Evolutionary conservation across 2,797 vertebrate species (phyloP), one percentile per base, ranked within the genome.

Genomic region (Intellagama lesueurii): DNA sequence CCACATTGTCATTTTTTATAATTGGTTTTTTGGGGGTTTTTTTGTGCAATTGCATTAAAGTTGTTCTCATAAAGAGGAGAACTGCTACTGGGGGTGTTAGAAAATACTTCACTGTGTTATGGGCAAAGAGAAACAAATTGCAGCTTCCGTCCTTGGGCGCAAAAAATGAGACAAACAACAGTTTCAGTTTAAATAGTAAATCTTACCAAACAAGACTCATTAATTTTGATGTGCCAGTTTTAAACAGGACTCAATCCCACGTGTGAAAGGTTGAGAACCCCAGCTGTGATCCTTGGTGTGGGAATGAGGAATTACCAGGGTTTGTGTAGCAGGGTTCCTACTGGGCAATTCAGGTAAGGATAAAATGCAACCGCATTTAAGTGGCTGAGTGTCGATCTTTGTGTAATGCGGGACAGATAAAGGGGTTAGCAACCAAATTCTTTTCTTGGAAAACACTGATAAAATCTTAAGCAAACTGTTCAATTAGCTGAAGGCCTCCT

Each of bases 401-500:
- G 26, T 91, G 87, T 89, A 88, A n/a, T 26, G 69, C 80, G 86
- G 93, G 81, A 90, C 91, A 90, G 91, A 91, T 85, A 79, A 85
- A 89, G 19, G 17, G 76, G 77, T 94, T 94, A 92, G 94, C 93
- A 93, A 75, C 40, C 24, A 84, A 76, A 87, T 83, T 91, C 81
- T 87, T 26, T 91, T 93, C 80, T 80, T 80, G 44, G 83, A n/a
- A 24, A 80, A 30, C 3, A 8, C 93, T 88, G 86, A 83, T 91
- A 72, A 90, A 26, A 91, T 87, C 85, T 93, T 90, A 73, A 90
- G 85, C 92, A 93, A 93, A 92, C 60, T 81, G 47, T 93, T 92
- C 90, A 91, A 16, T 95, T 89, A 90, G 83, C 90, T 0, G 1
- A 9, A 83, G 24, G 69, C 2, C 11, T 92, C 83, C 92, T 92